These are phyloP conservation scores for Crepidodera aurea DNA, from an alignment of 2,888 invertebrate species.

Conservation along the genomic window DNA sequence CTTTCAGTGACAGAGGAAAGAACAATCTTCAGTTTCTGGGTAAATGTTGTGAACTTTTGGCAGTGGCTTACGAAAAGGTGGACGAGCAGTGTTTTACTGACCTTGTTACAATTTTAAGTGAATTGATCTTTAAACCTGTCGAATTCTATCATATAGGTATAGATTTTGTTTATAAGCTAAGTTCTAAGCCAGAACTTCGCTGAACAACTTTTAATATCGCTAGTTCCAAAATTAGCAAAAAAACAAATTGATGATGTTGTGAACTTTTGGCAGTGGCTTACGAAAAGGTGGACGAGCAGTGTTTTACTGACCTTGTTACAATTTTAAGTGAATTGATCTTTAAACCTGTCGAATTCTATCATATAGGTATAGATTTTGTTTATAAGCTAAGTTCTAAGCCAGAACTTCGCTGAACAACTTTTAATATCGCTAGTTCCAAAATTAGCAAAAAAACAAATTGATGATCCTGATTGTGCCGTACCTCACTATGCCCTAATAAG, in stretches of 20 bases:
- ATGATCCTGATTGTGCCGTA: constrained; percentile 42
- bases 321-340: constrained; percentile 64
- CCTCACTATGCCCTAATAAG: constrained; percentile 41
- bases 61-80: constrained; percentile 61
- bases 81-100: constrained; percentile 67
- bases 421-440: constrained; percentile 43
- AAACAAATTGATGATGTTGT: constrained; percentile 62
- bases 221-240: constrained; percentile 37
- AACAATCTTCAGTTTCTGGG: constrained; percentile 66
- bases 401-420: constrained; percentile 60
- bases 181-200: constrained; percentile 66
- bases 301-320: constrained; percentile 64
- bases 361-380: constrained; percentile 69
- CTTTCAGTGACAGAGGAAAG: constrained; percentile 67
- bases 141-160: constrained; percentile 68
- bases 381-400: constrained; percentile 71
- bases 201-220: constrained; percentile 52
- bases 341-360: constrained; percentile 63
- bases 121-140: constrained; percentile 62
- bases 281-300: constrained; percentile 62
- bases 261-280: constrained; percentile 66
- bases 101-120: constrained; percentile 62
- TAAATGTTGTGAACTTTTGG: constrained; percentile 68
- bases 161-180: constrained; percentile 67
- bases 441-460: constrained; percentile 25